A percentile compares a stretch with the other conserved stretches of the same genome.
These are phyloP conservation scores for Poecilobothrus nobilitatus DNA, from an alignment of 2,888 invertebrate species.

Conservation along the genomic window DNA sequence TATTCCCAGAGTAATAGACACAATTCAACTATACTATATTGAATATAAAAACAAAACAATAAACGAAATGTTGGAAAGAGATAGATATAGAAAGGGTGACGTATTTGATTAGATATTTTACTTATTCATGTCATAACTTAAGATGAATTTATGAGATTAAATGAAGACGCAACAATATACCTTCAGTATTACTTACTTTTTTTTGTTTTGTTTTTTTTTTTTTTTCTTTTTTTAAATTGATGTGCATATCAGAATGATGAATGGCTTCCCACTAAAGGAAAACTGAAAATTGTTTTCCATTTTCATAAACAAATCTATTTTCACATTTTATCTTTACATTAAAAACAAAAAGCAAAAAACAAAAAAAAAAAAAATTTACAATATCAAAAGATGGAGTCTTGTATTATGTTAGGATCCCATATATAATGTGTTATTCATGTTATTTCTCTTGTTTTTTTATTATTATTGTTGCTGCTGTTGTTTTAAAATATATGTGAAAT, in stretches of 20 bases:
- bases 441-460: neutral
- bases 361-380: too few species aligned
- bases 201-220: neutral
- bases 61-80: neutral
- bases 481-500: neutral
- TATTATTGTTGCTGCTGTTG: neutral
- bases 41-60: neutral
- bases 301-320: conserved; percentile 6
- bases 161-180: conserved; percentile 6
- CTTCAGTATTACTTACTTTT: neutral
- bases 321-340: neutral
- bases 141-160: conserved; percentile 2
- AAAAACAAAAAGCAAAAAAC: neutral
- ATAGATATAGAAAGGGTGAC: too few species aligned
- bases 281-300: conserved; percentile 6
- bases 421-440: too few species aligned
- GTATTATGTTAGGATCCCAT: neutral
- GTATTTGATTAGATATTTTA: neutral
- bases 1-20: too few species aligned
- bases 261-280: neutral
- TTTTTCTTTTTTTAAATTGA: neutral
- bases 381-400: neutral
- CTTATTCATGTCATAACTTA: conserved; percentile 6
- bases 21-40: too few species aligned
- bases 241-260: conserved; percentile 1